Evolutionary conservation across 2,888 invertebrate species (phyloP).

Genomic region (Pachymerium ferrugineum): DNA sequence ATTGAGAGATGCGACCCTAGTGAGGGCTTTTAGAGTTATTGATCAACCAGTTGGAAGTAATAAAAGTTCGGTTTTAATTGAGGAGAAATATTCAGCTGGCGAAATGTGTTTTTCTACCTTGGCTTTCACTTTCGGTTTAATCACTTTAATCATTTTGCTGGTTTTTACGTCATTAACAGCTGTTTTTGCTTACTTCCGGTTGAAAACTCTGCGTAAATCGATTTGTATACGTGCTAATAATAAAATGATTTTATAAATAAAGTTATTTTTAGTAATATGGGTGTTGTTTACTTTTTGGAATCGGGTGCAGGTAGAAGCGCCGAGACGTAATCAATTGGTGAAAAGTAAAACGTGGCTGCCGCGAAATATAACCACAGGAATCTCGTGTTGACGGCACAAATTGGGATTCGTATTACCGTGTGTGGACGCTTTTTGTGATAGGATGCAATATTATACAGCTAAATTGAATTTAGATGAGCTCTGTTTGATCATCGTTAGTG

Average conservation of each 20-base stretch:
- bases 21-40: not conserved
- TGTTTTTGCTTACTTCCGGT: not conserved
- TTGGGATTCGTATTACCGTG: not conserved
- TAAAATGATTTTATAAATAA: too few relatives aligned
- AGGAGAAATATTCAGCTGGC: not conserved
- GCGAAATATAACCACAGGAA: conserved; percentile 11
- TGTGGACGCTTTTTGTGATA: not conserved
- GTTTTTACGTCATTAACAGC: not conserved
- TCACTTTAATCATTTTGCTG: not conserved
- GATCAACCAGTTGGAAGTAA: not conserved
- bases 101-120: not conserved
- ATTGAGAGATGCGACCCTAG: not conserved
- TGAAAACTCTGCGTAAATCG: not conserved
- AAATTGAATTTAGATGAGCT: not conserved
- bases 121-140: not conserved
- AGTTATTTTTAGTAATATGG: too few relatives aligned
- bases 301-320: not conserved
- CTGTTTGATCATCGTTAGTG: not conserved
- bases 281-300: not conserved
- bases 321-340: not conserved
- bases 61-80: not conserved
- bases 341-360: conserved; percentile 13
- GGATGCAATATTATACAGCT: not conserved
- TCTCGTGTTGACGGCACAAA: not conserved
- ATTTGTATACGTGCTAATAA: too few relatives aligned